Percentiles rank a stretch among this genome's conserved stretches.
Conservation (phyloP, 1,140 invertebrate genomes). For the Pseudomyrmex sp. region DNA sequence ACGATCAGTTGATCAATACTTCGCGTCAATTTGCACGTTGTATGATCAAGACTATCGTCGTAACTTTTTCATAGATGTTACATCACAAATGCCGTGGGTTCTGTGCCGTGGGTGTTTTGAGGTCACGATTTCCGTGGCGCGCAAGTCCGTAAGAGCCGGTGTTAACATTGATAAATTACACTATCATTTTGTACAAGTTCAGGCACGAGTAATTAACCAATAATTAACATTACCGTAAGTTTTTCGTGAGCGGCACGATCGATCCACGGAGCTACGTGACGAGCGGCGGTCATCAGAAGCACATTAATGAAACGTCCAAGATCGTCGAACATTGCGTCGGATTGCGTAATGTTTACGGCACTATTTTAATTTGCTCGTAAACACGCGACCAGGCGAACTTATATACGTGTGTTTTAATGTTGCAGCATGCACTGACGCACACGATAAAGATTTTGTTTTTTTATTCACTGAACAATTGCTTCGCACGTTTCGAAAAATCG, state of each 20-base stretch:
- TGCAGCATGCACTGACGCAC: background rate
- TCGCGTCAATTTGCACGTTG: background rate
- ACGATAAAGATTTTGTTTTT: background rate
- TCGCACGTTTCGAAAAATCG: background rate
- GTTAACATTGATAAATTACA: slow-evolving; percentile 35
- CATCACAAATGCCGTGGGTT: background rate
- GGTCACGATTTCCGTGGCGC: background rate
- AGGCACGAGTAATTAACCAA: background rate
- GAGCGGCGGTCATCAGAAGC: background rate
- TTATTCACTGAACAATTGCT: background rate
- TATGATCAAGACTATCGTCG: background rate
- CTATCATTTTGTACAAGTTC: background rate
- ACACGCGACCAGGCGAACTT: background rate
- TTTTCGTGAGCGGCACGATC: slow-evolving; percentile 3
- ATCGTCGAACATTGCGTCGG: background rate
- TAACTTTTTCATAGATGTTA: slow-evolving; percentile 18
- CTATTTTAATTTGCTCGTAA: slow-evolving; percentile 5
- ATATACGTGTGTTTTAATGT: background rate
- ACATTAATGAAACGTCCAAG: background rate
- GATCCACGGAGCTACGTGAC: background rate
- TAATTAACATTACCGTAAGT: background rate
- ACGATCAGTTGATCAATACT: no score
- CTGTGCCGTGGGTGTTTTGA: slow-evolving; percentile 4
- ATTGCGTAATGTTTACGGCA: background rate
- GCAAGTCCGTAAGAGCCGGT: no score